Percentiles rank a stretch among this genome's conserved stretches.
Conservation (phyloP, 2,113 vertebrate species). For the Taurulus bubalis region DNA sequence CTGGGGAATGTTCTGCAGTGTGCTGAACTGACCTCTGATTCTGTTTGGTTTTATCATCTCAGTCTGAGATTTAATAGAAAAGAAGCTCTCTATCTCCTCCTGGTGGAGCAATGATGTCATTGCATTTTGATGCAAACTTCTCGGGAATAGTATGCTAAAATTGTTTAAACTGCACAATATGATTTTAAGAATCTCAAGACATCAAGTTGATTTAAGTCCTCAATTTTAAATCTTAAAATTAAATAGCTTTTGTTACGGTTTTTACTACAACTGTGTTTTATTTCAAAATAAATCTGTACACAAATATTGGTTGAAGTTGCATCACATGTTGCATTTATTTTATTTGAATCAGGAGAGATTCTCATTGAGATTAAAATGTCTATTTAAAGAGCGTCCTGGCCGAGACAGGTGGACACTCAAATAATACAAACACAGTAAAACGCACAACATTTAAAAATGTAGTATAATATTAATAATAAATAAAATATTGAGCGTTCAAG, state of each 20-base stretch:
- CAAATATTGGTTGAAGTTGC: not conserved
- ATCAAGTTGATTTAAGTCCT: not conserved
- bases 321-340: not conserved
- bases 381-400: too few species aligned
- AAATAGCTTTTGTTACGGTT: not conserved
- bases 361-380: not conserved
- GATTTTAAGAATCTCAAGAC: not conserved
- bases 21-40: conserved; percentile 6
- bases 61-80: not conserved
- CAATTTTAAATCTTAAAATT: not conserved
- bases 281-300: not conserved
- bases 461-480: not conserved
- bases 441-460: not conserved
- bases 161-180: not conserved
- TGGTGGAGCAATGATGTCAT: conserved; percentile 27
- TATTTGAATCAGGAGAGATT: not conserved
- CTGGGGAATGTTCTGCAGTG: conserved; percentile 12
- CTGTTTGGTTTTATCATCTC: not conserved
- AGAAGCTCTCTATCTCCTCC: conserved; percentile 33
- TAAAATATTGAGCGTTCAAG: not conserved
- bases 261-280: not conserved
- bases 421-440: too few species aligned
- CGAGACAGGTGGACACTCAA: too few species aligned
- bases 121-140: not conserved
- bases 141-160: not conserved